These are phyloP conservation scores for Ptychadena robeensis DNA, from an alignment of 2,797 vertebrate genomes.

Conservation along the genomic window DNA sequence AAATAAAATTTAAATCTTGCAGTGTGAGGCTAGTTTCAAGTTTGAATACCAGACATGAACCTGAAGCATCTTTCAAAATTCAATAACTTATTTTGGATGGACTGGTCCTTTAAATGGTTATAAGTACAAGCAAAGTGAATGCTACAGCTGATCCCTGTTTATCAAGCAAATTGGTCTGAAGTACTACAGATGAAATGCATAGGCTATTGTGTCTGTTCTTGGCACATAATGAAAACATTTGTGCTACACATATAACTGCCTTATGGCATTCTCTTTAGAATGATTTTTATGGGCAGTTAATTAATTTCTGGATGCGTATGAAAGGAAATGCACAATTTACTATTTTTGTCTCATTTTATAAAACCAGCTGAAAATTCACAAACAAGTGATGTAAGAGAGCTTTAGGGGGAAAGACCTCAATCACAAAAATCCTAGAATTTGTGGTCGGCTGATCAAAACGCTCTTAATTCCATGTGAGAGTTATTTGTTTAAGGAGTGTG, in stretches of 20 bases:
- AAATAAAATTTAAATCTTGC: no score
- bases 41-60: no score
- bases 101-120: no score
- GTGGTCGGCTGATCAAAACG: slow-evolving; percentile 6
- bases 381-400: slow-evolving; percentile 30
- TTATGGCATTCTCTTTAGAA: slow-evolving; percentile 13
- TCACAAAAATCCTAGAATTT: background rate
- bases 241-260: slow-evolving; percentile 14
- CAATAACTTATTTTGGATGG: no score
- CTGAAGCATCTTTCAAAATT: no score
- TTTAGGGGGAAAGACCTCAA: background rate
- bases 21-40: no score
- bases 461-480: slow-evolving; percentile 2
- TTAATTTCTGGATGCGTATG: slow-evolving; percentile 40
- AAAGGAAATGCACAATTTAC: slow-evolving; percentile 3
- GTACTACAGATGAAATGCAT: background rate
- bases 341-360: background rate
- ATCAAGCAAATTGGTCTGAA: background rate
- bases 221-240: slow-evolving; percentile 32
- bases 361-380: slow-evolving; percentile 4
- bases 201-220: slow-evolving; percentile 2
- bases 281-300: slow-evolving; percentile 35
- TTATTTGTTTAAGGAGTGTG: background rate
- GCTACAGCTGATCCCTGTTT: background rate
- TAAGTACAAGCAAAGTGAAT: background rate